Percentiles rank a stretch among this genome's conserved stretches.
Evolutionary conservation across 2,113 vertebrate genomes (phyloP).

Genomic region (Axis porcinus): DNA sequence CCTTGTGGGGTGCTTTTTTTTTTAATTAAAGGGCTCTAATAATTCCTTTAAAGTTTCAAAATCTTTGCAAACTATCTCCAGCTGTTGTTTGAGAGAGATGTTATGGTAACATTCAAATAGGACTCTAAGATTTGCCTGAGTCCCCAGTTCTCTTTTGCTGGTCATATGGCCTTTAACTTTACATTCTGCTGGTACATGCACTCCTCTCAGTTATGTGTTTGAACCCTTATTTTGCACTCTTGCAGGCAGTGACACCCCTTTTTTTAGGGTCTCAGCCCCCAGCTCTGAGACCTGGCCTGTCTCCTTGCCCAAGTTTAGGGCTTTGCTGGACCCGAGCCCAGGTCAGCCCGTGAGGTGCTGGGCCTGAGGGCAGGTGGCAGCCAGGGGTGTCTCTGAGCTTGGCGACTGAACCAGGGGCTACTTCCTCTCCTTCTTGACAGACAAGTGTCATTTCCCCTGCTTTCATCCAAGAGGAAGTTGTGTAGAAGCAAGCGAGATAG

Average conservation of each 20-base stretch:
- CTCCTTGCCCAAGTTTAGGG: not conserved
- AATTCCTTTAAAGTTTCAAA: not conserved
- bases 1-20: not conserved
- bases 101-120: not conserved
- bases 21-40: not conserved
- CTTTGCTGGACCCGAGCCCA: not conserved
- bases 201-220: not conserved
- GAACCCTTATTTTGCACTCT: not conserved
- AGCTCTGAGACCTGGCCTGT: not conserved
- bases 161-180: not conserved
- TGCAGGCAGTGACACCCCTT: no score
- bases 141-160: not conserved
- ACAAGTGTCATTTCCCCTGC: not conserved
- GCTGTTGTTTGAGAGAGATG: not conserved
- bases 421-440: not conserved
- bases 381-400: not conserved
- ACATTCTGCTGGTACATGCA: not conserved
- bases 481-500: not conserved
- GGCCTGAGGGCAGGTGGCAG: accelerated
- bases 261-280: not conserved
- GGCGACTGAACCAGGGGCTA: not conserved
- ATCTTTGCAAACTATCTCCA: not conserved
- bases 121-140: not conserved
- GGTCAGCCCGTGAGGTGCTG: not conserved
- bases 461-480: not conserved